phyloP scores from a whole-genome alignment of 2,113 vertebrate species.

The Mobula hypostoma region DNA sequence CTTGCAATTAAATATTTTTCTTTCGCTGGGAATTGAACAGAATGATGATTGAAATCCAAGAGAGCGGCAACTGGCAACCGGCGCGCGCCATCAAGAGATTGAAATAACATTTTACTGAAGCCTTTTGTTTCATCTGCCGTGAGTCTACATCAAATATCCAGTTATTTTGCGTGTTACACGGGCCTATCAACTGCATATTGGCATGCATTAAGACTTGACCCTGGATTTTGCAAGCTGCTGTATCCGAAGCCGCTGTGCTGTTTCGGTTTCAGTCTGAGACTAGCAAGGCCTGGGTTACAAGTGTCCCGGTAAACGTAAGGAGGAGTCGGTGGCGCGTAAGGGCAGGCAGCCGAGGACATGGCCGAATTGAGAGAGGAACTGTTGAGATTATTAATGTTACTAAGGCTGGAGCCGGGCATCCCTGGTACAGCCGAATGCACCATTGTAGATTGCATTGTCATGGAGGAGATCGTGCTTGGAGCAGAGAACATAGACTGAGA shows the following conservation, averaged over 20 bases:
- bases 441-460: conserved; percentile 95
- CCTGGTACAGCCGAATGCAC: conserved; percentile 81
- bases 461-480: conserved; percentile 90
- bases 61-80: background rate
- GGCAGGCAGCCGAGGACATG: conserved; percentile 86
- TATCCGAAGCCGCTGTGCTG: conserved; percentile 97
- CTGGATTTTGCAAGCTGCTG: conserved; percentile 84
- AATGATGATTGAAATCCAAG: background rate
- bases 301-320: conserved; percentile 98
- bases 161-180: conserved; percentile 31
- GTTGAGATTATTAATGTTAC: conserved; percentile 88
- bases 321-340: conserved; percentile 86
- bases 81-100: conserved; percentile 7
- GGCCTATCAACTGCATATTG: conserved; percentile 94
- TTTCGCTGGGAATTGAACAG: background rate
- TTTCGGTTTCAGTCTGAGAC: conserved; percentile 95
- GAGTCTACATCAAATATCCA: background rate
- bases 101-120: background rate
- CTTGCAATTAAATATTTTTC: conserved; percentile 31
- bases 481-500: conserved; percentile 96
- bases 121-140: background rate
- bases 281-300: conserved; percentile 93
- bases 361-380: conserved; percentile 88
- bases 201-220: conserved; percentile 86
- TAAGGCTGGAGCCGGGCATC: conserved; percentile 80